A percentile compares a stretch with the other conserved stretches of the same genome.
These are phyloP conservation scores for Molanna angustata DNA, from an alignment of 2,888 invertebrate species.

Conservation along the genomic window DNA sequence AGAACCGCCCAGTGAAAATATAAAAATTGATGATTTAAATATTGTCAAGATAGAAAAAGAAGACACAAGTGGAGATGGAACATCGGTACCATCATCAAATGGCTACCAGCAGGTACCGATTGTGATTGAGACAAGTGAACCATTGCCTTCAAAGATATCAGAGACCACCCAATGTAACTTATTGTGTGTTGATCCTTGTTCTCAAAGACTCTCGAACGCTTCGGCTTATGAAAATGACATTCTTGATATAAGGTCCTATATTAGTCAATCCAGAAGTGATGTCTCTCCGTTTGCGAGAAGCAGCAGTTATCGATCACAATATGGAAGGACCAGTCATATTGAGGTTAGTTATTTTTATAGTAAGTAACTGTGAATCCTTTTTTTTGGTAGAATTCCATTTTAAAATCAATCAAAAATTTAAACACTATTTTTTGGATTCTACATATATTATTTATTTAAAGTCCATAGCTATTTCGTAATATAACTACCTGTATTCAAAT, in stretches of 20 bases:
- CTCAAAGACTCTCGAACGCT: constrained; percentile 39
- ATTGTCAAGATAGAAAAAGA: constrained; percentile 39
- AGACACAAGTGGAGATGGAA: constrained; percentile 34
- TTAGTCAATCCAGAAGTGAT: constrained; percentile 71
- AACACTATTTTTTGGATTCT: too few species aligned
- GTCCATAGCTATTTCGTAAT: too few species aligned
- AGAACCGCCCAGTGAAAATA: constrained; percentile 44
- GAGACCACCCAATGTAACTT: constrained; percentile 43
- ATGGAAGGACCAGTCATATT: constrained; percentile 46
- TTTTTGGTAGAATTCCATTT: too few species aligned
- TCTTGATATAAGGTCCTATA: constrained; percentile 69
- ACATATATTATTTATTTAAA: too few species aligned
- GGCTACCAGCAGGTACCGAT: constrained; percentile 68
- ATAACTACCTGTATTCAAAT: too few species aligned
- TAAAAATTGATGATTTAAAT: constrained; percentile 42
- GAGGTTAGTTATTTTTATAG: too few species aligned
- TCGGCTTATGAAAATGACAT: constrained; percentile 61
- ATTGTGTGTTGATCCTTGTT: constrained; percentile 50
- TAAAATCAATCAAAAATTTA: too few species aligned
- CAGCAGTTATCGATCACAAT: constrained; percentile 69
- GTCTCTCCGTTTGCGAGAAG: constrained; percentile 68
- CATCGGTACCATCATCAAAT: constrained; percentile 33
- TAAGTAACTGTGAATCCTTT: too few species aligned
- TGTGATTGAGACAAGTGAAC: constrained; percentile 57
- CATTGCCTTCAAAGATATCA: constrained; percentile 39